Conservation (phyloP, 2,888 invertebrate species). For the Esperia sulphurella region DNA sequence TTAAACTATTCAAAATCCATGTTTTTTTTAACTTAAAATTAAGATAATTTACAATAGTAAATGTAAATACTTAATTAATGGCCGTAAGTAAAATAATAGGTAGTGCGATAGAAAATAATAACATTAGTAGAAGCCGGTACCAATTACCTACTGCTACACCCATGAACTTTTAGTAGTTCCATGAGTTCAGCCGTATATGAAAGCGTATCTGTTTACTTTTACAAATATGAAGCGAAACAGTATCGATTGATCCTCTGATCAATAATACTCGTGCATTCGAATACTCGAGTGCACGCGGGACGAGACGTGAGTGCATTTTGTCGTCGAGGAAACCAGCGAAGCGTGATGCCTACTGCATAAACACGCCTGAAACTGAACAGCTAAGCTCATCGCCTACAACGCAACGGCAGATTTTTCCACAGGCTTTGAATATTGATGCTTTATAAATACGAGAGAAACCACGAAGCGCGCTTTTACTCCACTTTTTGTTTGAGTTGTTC, state of each 20-base stretch:
- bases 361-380: conserved; percentile 50
- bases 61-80: no score
- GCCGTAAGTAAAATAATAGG: no score
- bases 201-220: neutral
- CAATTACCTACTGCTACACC: no score
- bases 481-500: conserved; percentile 27
- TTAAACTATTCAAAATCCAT: no score
- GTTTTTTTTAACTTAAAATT: no score
- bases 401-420: conserved; percentile 51
- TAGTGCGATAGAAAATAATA: no score
- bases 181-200: neutral
- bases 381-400: conserved; percentile 37
- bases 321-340: conserved; percentile 64
- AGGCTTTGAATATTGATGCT: conserved; percentile 62
- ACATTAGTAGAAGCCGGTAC: no score
- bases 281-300: conserved; percentile 54
- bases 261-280: conserved; percentile 61
- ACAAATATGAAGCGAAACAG: conserved; percentile 7
- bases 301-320: conserved; percentile 72
- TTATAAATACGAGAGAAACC: conserved; percentile 40
- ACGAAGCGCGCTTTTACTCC: conserved; percentile 26
- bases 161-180: neutral
- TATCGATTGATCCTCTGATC: conserved; percentile 48
- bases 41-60: no score
- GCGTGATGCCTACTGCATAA: conserved; percentile 56